phyloP scores from a whole-genome alignment of 2,888 invertebrate genomes.

The Liodrosophila aerea region DNA sequence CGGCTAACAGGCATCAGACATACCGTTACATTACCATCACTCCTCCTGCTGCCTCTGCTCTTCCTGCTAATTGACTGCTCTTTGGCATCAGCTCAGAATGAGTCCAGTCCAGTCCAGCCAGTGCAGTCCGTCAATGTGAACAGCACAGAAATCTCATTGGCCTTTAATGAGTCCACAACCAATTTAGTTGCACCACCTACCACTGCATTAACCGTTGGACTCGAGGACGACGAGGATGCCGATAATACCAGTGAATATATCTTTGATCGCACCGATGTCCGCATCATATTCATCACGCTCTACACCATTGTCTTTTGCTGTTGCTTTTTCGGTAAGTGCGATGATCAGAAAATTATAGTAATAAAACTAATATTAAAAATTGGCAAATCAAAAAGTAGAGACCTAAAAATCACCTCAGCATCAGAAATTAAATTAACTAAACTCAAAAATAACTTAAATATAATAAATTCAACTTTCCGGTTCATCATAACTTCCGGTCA shows the following conservation, averaged over 20 bases:
- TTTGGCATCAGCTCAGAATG: slow-evolving; percentile 36
- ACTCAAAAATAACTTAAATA: too few species aligned
- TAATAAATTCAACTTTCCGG: too few species aligned
- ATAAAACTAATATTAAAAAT: too few species aligned
- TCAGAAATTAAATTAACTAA: too few species aligned
- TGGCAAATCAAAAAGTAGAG: too few species aligned
- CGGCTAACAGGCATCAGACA: slow-evolving; percentile 6
- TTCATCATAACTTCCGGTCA: too few species aligned
- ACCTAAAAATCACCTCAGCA: too few species aligned
- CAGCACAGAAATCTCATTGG: slow-evolving; percentile 52
- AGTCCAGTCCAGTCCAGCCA: too few species aligned
- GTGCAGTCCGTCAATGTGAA: slow-evolving; percentile 32
- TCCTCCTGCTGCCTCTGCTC: slow-evolving; percentile 13
- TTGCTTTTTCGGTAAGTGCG: slow-evolving; percentile 90
- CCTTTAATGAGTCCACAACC: slow-evolving; percentile 45
- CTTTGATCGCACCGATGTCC: slow-evolving; percentile 89
- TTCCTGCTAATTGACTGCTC: slow-evolving; percentile 28
- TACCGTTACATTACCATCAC: slow-evolving; percentile 21
- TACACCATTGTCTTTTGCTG: slow-evolving; percentile 91
- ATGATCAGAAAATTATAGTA: background rate
- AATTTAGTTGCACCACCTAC: slow-evolving; percentile 20
- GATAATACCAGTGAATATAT: slow-evolving; percentile 86
- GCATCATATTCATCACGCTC: slow-evolving; percentile 88
- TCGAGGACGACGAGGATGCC: slow-evolving; percentile 42
- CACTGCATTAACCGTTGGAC: slow-evolving; percentile 19